Base-by-base conservation (phyloP, 2,113 vertebrate species). In the Trinectes maculatus region DNA sequence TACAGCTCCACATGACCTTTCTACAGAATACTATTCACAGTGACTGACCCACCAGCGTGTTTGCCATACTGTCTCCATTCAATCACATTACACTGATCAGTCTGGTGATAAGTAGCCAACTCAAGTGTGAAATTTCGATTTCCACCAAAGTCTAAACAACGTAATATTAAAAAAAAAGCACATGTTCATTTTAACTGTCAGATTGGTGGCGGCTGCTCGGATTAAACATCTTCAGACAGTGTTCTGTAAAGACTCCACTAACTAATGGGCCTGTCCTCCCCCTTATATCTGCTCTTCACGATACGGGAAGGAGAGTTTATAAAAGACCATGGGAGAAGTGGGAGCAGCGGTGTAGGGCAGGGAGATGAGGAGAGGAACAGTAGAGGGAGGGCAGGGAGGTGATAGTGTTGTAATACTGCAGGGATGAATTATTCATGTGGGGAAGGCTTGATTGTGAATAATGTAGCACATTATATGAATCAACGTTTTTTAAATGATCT, bases 381-480 rank as follows among this genome's bases (percentile, higher is more conserved):
- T 21, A 26, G 18, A 12, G 0, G 16, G 1, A 47, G 34, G 49
- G 39, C 40, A 56, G 28, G 31, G 33, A 31, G 25, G 46, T 28
- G 22, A 74, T 21, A 53, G 5, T 28, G 34, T 63, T 42, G 29
- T 31, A 71, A 51, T 24, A 54, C 34, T 49, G 53, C 26, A 74
- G 33, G 22, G 37, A 40, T 75, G 5, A 63, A 72, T 74, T 53
- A 80, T 77, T 83, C 77, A 79, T 54, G 53, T 16, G 5, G 42
- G 26, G 56, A 76, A 43, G 33, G 42, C 47, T 52, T 73, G 60
- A 16, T 3, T 47, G 52, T 71, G 80, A 85, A 71, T 75, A 71
- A 69, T 57, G 58, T 4, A 46, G 40, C 1, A 29, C 70, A 49
- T 82, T 68, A 71, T 82, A 79, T 77, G 40, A 79, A 68, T 44